A percentile compares a stretch with the other conserved stretches of the same genome.
These are phyloP conservation scores for Pteropus alecto DNA, from an alignment of 2,113 vertebrate species.

Conservation along the genomic window DNA sequence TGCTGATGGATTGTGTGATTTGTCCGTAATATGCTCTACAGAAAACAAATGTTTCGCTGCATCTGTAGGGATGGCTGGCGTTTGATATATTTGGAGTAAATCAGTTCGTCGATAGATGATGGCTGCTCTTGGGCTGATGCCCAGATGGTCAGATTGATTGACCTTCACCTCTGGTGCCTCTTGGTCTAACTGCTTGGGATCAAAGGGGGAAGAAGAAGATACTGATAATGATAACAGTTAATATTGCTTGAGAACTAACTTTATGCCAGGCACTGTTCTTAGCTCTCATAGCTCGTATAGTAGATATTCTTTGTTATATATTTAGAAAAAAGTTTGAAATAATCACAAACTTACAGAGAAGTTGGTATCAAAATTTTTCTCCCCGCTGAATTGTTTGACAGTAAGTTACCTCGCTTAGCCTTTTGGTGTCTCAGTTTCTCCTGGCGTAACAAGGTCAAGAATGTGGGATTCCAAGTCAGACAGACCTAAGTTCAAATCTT, in stretches of 20 bases:
- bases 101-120: not conserved
- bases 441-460: not conserved
- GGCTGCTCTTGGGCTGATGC: not conserved
- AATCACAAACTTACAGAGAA: not conserved
- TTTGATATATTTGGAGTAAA: not conserved
- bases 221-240: not conserved
- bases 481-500: not conserved
- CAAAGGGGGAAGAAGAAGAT: not conserved
- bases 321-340: not conserved
- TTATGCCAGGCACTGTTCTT: not conserved
- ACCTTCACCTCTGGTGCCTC: not conserved
- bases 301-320: not conserved
- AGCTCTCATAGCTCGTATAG: not conserved
- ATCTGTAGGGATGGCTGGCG: not conserved
- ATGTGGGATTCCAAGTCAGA: not conserved
- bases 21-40: not conserved
- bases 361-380: not conserved
- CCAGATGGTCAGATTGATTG: not conserved
- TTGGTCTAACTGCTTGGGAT: not conserved
- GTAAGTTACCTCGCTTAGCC: not conserved
- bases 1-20: not conserved
- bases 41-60: not conserved
- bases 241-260: not conserved
- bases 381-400: not conserved
- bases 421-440: not conserved